Evolutionary conservation across 2,797 vertebrate genomes (phyloP).

Genomic region (Fratercula arctica): DNA sequence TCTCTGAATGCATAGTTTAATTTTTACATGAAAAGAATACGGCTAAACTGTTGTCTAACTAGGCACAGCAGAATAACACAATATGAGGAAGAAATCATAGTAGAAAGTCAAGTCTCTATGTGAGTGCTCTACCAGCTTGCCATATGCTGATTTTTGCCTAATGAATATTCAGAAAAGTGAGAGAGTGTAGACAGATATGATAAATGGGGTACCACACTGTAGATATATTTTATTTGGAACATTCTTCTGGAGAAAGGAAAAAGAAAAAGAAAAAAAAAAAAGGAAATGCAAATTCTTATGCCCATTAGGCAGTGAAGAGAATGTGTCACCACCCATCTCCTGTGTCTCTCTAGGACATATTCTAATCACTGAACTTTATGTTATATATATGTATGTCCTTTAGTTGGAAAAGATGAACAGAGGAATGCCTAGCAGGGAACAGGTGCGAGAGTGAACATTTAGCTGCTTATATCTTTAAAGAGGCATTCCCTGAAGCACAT

Average conservation of each 20-base stretch:
- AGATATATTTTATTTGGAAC: background rate
- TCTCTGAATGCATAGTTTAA: background rate
- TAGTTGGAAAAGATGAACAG: background rate
- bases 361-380: conserved; percentile 11
- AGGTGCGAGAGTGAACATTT: background rate
- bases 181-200: background rate
- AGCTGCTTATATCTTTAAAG: background rate
- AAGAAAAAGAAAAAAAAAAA: too few relatives aligned
- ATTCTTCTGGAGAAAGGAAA: background rate
- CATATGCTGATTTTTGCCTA: background rate
- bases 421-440: background rate
- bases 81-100: background rate
- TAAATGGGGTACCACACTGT: background rate
- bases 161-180: background rate
- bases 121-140: background rate
- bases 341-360: background rate
- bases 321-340: background rate
- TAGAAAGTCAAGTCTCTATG: background rate
- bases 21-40: conserved; percentile 7
- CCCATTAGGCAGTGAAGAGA: background rate
- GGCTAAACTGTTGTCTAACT: background rate
- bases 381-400: background rate
- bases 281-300: background rate
- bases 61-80: background rate
- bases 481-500: background rate